A percentile compares a stretch with the other conserved stretches of the same genome.
Evolutionary conservation across 2,797 vertebrate genomes (phyloP).

Genomic region (Mycteria americana): DNA sequence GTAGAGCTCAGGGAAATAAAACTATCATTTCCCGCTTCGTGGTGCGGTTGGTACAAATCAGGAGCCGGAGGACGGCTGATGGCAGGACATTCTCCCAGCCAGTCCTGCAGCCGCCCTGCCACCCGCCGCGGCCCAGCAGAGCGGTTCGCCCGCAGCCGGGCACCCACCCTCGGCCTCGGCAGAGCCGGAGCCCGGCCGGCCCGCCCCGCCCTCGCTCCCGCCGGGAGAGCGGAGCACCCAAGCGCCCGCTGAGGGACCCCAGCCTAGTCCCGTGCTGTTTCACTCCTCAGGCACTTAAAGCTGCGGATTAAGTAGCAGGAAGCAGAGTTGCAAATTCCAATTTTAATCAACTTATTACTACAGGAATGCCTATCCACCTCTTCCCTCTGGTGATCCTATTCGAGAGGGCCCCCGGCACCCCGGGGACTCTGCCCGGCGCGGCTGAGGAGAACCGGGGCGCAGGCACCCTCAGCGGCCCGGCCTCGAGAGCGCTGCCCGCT

Average conservation of each 20-base stretch:
- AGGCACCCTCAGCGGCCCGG: no score
- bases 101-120: not conserved
- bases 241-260: not conserved
- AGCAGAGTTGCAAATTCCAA: rapidly evolving
- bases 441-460: not conserved
- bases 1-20: not conserved
- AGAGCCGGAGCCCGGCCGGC: no score
- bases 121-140: not conserved
- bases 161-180: not conserved
- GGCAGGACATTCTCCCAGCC: not conserved
- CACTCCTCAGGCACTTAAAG: not conserved
- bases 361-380: not conserved
- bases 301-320: rapidly evolving
- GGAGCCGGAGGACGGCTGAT: not conserved
- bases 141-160: no score
- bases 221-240: no score
- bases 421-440: not conserved
- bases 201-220: not conserved
- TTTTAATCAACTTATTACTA: not conserved
- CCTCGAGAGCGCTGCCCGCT: not conserved
- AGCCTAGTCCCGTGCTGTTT: not conserved
- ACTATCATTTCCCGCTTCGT: rapidly evolving
- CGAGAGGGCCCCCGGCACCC: no score
- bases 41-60: rapidly evolving
- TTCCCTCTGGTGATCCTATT: not conserved